phyloP scores from a whole-genome alignment of 2,113 vertebrate genomes.

The Melanocharis versteri region DNA sequence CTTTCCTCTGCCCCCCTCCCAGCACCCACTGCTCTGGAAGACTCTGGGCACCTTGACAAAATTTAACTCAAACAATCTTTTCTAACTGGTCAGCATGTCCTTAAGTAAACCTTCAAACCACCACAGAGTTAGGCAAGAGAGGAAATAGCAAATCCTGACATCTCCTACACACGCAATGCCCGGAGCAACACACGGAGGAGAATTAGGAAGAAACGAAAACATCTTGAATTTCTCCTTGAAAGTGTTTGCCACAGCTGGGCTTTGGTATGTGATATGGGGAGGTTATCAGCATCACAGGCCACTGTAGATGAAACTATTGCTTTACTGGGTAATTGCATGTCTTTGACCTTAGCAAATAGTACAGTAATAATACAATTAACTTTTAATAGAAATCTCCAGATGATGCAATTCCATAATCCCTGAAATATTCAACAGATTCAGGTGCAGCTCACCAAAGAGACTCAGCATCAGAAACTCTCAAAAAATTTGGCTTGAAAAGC shows the following conservation, averaged over 20 bases:
- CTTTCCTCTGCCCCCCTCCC: background rate
- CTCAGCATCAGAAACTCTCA: background rate
- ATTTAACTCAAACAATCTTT: conserved; percentile 7
- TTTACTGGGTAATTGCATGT: background rate
- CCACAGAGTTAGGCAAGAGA: background rate
- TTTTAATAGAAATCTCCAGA: background rate
- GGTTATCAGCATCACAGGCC: background rate
- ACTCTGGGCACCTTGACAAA: background rate
- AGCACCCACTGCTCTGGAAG: background rate
- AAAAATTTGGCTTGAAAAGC: background rate
- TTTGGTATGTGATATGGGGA: background rate
- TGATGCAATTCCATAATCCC: background rate
- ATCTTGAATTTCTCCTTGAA: background rate
- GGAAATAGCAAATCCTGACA: background rate
- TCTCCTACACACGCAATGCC: background rate
- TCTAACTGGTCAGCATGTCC: background rate
- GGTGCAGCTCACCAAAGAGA: background rate
- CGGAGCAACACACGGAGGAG: background rate
- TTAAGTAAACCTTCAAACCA: conserved; percentile 36
- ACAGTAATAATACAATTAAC: background rate
- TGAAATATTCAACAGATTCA: background rate
- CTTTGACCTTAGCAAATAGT: background rate
- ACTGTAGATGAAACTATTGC: background rate
- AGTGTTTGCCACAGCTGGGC: background rate
- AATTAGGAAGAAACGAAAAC: background rate